Conservation (phyloP, 2,797 vertebrate genomes). For the Myotis myotis region DNA sequence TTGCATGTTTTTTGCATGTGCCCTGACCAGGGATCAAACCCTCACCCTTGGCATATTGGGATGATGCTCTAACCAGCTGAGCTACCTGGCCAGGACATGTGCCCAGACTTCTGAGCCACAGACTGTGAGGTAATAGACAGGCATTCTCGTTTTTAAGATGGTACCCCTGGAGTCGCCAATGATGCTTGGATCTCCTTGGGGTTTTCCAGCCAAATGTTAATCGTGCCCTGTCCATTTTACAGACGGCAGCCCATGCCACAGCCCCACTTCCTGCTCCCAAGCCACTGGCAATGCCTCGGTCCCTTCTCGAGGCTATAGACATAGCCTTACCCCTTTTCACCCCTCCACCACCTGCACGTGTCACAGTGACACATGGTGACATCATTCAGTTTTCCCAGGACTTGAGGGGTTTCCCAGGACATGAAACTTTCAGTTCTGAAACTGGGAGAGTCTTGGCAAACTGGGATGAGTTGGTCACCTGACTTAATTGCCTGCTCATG, state of each 20-base stretch:
- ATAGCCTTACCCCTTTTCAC: not conserved
- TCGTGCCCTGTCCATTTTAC: not conserved
- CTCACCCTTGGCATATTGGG: not conserved
- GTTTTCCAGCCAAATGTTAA: not conserved
- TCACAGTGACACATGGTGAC: not conserved
- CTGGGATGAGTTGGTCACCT: not conserved
- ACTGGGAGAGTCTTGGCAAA: not conserved
- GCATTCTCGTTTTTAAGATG: not conserved
- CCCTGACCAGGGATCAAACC: not conserved
- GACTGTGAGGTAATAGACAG: too few species aligned
- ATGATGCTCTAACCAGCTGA: not conserved
- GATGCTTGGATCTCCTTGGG: not conserved
- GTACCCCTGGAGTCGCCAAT: too few species aligned
- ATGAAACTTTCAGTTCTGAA: not conserved
- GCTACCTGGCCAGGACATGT: not conserved
- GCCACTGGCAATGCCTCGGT: too few species aligned
- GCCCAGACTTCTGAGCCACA: not conserved
- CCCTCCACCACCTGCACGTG: not conserved
- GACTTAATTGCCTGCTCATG: not conserved
- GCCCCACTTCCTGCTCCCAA: too few species aligned
- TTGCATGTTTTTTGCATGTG: not conserved
- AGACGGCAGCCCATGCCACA: not conserved
- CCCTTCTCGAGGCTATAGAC: not conserved
- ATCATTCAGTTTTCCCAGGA: not conserved
- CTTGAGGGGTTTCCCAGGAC: not conserved